Evolutionary conservation across 1,140 invertebrate genomes (phyloP).

Genomic region (Cotesia glomerata): DNA sequence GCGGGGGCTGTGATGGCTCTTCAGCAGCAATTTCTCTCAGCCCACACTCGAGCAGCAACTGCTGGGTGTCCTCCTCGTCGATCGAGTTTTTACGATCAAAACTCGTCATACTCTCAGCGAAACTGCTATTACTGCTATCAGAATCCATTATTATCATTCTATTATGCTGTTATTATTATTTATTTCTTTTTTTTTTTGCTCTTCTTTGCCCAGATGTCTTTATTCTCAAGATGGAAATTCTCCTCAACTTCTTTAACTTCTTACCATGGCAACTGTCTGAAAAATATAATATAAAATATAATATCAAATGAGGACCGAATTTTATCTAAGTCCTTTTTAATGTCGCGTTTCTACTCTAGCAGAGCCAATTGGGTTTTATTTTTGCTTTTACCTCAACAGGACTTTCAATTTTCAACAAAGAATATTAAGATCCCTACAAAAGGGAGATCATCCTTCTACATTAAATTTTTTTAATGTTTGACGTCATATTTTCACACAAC

Average conservation of each 20-base stretch:
- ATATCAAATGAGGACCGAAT: too few species aligned
- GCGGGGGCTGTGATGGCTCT: slow-evolving; percentile 26
- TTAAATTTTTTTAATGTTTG: slow-evolving; percentile 11
- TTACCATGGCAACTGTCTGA: slow-evolving; percentile 2
- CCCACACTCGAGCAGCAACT: neutral
- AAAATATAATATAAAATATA: neutral
- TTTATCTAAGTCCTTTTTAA: neutral
- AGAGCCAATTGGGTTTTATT: slow-evolving; percentile 24
- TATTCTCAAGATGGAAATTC: neutral
- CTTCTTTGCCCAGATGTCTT: neutral
- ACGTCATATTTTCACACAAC: neutral
- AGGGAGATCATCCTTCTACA: slow-evolving; percentile 19
- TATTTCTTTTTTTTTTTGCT: neutral
- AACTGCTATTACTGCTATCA: slow-evolving; percentile 43
- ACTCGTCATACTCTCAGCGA: slow-evolving; percentile 35
- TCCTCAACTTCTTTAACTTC: too few species aligned
- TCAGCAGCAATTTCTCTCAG: slow-evolving; percentile 1
- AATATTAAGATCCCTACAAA: slow-evolving; percentile 12
- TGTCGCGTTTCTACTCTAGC: neutral
- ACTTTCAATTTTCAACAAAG: slow-evolving; percentile 17
- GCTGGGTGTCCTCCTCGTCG: neutral
- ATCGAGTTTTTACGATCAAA: slow-evolving; percentile 30
- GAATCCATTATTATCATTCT: slow-evolving; percentile 47
- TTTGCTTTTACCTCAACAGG: too few species aligned
- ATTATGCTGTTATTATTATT: neutral